Conservation (phyloP, 2,888 invertebrate species). For the Eupithecia subumbrata region DNA sequence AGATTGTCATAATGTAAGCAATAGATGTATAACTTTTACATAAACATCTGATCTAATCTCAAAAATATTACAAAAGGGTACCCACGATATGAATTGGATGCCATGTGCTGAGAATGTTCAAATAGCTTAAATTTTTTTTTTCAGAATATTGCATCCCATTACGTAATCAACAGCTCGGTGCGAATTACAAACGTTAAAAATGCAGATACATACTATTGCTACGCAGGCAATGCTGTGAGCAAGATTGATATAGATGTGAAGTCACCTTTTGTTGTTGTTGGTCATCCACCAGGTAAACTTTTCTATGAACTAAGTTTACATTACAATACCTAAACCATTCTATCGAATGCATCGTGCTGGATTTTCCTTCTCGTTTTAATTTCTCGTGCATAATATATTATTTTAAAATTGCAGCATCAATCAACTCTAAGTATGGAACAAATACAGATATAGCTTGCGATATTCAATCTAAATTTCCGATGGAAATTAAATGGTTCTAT, state of each 20-base stretch:
- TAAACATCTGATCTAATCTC: background rate
- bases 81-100: background rate
- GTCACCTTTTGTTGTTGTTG: conserved; percentile 25
- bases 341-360: too few species aligned
- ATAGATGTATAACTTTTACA: background rate
- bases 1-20: too few species aligned
- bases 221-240: conserved; percentile 11
- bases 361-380: too few species aligned
- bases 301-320: background rate
- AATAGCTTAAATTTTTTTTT: background rate
- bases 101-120: background rate
- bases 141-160: conserved; percentile 1
- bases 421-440: conserved; percentile 24
- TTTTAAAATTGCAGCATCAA: conserved; percentile 23
- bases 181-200: conserved; percentile 9
- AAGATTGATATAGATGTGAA: conserved; percentile 16
- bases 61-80: background rate
- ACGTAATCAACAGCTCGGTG: conserved; percentile 15
- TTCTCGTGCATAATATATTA: background rate
- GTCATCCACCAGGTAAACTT: conserved; percentile 29
- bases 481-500: conserved; percentile 36
- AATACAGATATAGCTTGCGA: conserved; percentile 28
- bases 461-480: conserved; percentile 30
- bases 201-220: conserved; percentile 24
- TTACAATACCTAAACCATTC: background rate